Conservation (phyloP, 2,888 invertebrate species). For the Latrodectus hesperus region DNA sequence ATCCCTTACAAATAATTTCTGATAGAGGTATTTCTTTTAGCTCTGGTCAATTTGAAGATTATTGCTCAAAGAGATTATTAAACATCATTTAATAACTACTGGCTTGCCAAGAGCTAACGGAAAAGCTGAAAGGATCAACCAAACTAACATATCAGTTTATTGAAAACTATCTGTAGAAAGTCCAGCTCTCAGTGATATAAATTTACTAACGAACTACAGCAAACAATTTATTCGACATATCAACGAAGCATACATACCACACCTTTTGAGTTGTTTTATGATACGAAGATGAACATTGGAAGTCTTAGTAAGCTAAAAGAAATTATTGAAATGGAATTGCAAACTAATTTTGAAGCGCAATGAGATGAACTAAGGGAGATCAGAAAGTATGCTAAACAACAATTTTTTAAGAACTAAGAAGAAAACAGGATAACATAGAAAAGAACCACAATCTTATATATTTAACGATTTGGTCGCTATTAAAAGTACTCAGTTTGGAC, state of each 20-base stretch:
- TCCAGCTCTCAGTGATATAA: not conserved
- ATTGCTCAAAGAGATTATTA: not conserved
- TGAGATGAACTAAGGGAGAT: not conserved
- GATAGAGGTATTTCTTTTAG: constrained; percentile 12
- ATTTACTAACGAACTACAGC: not conserved
- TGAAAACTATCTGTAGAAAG: not conserved
- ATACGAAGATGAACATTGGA: not conserved
- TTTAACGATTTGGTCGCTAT: not conserved
- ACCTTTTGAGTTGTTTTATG: not conserved
- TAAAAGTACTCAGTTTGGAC: not conserved
- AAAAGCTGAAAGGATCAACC: not conserved
- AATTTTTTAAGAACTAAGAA: not conserved
- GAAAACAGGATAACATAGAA: not conserved
- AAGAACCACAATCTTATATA: not conserved
- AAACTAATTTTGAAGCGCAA: not conserved
- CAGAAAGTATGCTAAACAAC: not conserved
- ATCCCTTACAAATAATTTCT: not conserved
- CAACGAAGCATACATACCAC: not conserved
- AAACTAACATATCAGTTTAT: not conserved
- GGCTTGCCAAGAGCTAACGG: not conserved
- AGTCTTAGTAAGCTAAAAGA: not conserved
- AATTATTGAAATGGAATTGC: not conserved
- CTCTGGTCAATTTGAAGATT: constrained; percentile 1
- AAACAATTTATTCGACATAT: not conserved
- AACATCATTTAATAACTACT: constrained; percentile 11